These are phyloP conservation scores for Lucilia cuprina DNA, from an alignment of 1,140 invertebrate species.

Conservation along the genomic window DNA sequence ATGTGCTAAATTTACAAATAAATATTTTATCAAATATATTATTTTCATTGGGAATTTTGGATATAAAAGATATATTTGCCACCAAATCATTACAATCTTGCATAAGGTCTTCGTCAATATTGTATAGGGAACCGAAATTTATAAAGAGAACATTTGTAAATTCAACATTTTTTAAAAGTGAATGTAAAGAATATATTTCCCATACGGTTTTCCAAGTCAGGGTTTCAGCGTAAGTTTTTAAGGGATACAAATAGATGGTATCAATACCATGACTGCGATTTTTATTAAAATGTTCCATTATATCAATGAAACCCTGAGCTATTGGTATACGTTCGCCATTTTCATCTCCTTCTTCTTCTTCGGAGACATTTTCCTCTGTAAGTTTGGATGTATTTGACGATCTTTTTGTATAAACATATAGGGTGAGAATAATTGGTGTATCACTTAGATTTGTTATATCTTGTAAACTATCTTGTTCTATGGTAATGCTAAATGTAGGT, in stretches of 20 bases:
- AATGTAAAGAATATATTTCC: constrained; percentile 57
- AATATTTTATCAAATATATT: constrained; percentile 30
- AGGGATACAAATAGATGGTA: constrained; percentile 47
- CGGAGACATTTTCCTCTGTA: not conserved
- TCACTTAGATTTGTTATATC: constrained; percentile 46
- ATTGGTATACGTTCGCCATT: constrained; percentile 38
- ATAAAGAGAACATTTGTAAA: constrained; percentile 52
- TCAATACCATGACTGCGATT: constrained; percentile 47
- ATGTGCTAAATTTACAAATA: constrained; percentile 46
- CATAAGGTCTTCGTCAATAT: constrained; percentile 42
- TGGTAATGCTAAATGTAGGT: constrained; percentile 47
- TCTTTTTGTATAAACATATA: constrained; percentile 42
- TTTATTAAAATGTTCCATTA: constrained; percentile 49
- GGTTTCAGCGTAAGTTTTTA: not conserved
- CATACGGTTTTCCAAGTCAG: constrained; percentile 45
- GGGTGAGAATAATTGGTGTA: constrained; percentile 31
- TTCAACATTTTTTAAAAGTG: constrained; percentile 47
- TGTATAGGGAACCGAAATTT: constrained; percentile 52
- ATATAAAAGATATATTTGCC: constrained; percentile 45
- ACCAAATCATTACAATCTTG: constrained; percentile 35
- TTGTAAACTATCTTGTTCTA: constrained; percentile 51
- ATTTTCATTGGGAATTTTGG: constrained; percentile 4
- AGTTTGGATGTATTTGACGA: not conserved
- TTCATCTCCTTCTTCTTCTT: not conserved
- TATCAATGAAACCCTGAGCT: constrained; percentile 49